These are phyloP conservation scores for Syngnathus typhle DNA, from an alignment of 2,113 vertebrate species.

Conservation along the genomic window DNA sequence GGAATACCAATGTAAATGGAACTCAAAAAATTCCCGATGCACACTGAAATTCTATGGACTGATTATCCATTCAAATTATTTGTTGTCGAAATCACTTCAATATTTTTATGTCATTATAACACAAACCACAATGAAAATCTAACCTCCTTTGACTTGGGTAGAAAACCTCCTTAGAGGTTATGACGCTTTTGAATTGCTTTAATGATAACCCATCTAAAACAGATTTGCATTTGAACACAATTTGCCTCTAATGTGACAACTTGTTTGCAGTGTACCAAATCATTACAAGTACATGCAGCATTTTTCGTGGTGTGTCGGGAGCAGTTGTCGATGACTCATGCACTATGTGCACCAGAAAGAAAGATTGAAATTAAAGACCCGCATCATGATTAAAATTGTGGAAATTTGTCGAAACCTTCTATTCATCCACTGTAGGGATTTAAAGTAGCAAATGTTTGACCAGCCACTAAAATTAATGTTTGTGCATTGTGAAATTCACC, in stretches of 20 bases:
- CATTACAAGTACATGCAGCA: constrained; percentile 15
- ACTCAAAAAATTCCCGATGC: background rate
- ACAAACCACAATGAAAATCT: background rate
- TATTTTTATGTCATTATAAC: background rate
- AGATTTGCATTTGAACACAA: constrained; percentile 15
- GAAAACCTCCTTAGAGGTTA: constrained; percentile 8
- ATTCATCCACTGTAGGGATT: constrained; percentile 5
- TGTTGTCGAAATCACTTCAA: background rate
- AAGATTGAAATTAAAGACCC: constrained; percentile 21
- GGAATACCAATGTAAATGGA: background rate
- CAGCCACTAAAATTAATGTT: constrained; percentile 36
- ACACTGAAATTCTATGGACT: background rate
- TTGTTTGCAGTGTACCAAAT: constrained; percentile 19
- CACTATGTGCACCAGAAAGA: constrained; percentile 58
- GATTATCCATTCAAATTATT: background rate
- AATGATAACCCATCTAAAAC: constrained; percentile 12
- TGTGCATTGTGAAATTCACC: constrained; percentile 21
- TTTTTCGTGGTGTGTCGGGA: background rate
- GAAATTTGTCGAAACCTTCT: background rate
- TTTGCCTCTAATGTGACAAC: constrained; percentile 7
- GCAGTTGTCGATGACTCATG: constrained; percentile 20
- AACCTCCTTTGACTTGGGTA: background rate
- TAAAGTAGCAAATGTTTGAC: constrained; percentile 37
- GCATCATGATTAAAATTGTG: background rate
- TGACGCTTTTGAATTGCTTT: background rate